Conservation (phyloP, 2,888 invertebrate species). For the Drosophila niveifrons region DNA sequence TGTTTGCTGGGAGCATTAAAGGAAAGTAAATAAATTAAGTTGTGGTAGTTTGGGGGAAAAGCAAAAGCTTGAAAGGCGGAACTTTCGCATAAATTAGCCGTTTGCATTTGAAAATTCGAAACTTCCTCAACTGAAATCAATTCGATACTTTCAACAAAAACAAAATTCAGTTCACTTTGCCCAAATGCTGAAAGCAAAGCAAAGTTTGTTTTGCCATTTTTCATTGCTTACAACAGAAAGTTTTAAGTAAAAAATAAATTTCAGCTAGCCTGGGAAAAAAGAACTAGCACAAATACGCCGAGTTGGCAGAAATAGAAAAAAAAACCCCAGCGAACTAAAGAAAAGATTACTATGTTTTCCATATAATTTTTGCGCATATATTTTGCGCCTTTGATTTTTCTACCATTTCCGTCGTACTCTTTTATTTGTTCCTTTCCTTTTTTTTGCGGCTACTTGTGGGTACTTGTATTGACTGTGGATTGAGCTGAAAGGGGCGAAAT, state of each 20-base stretch:
- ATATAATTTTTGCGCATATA: slow-evolving; percentile 62
- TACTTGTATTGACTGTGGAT: slow-evolving; percentile 8
- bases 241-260: slow-evolving; percentile 81
- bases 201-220: slow-evolving; percentile 80
- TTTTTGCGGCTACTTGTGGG: slow-evolving; percentile 6
- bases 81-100: slow-evolving; percentile 79
- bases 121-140: slow-evolving; percentile 74
- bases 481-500: slow-evolving; percentile 13
- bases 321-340: slow-evolving; percentile 8
- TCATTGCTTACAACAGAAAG: slow-evolving; percentile 80
- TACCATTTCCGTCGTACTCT: slow-evolving; percentile 36
- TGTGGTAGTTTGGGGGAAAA: slow-evolving; percentile 38
- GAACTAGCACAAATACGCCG: slow-evolving; percentile 48
- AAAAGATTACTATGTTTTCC: slow-evolving; percentile 41
- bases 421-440: too few relatives aligned
- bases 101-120: slow-evolving; percentile 75
- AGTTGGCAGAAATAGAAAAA: slow-evolving; percentile 32
- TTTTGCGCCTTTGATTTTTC: slow-evolving; percentile 55
- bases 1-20: slow-evolving; percentile 41
- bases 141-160: slow-evolving; percentile 73
- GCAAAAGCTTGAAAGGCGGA: slow-evolving; percentile 62
- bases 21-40: slow-evolving; percentile 73
- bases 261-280: slow-evolving; percentile 58
- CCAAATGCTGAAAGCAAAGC: slow-evolving; percentile 63
- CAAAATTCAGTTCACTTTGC: slow-evolving; percentile 53